A percentile compares a stretch with the other conserved stretches of the same genome.
Evolutionary conservation across 2,113 vertebrate species (phyloP).

Genomic region (Odobenus rosmarus): DNA sequence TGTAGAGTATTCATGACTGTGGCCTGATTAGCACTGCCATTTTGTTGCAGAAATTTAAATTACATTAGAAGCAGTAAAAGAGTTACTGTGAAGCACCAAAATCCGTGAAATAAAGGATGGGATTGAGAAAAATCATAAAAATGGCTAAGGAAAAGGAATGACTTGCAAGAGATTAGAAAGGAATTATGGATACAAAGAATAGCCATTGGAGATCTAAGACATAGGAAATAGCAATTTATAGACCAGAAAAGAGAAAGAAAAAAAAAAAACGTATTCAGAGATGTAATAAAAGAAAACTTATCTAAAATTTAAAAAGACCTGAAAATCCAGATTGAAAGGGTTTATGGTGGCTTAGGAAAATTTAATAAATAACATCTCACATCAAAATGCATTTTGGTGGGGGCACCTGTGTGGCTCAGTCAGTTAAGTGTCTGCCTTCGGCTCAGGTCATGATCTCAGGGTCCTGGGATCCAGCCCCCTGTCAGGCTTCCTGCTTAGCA

Average conservation of each 20-base stretch:
- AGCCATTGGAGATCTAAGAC: not conserved
- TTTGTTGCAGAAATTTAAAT: slow-evolving; percentile 5
- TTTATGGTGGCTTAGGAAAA: not conserved
- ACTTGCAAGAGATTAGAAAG: not conserved
- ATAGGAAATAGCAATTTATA: not conserved
- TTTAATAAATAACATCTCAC: not conserved
- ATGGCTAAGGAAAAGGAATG: not conserved
- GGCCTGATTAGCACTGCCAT: not conserved
- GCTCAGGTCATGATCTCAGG: not conserved
- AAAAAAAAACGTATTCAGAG: not conserved
- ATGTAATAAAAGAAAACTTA: not conserved
- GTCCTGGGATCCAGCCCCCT: not conserved
- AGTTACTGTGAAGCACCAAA: not conserved
- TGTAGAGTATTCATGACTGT: not conserved
- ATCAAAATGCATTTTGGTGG: not conserved
- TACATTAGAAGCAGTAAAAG: not conserved
- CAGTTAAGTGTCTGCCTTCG: not conserved
- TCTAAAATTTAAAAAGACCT: not conserved
- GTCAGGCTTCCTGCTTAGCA: not conserved
- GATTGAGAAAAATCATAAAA: slow-evolving; percentile 1
- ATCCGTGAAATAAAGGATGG: not conserved
- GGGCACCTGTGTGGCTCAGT: not conserved
- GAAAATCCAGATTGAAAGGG: not conserved
- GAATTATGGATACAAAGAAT: not conserved
- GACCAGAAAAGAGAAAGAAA: not conserved